Conservation (phyloP, 2,888 invertebrate species). For the Pandemis cinnamomeana region DNA sequence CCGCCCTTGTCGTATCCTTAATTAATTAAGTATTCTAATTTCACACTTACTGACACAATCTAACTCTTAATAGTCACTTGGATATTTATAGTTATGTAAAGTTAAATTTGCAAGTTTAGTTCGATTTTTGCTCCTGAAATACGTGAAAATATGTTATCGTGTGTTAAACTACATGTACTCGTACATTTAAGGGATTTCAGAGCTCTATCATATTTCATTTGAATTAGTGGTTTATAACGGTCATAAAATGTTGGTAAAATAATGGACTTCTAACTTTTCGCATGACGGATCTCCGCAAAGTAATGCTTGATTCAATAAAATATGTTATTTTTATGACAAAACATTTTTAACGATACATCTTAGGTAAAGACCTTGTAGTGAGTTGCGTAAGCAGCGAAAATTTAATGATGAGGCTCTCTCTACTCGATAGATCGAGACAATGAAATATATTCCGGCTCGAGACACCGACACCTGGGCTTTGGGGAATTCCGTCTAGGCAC, state of each 20-base stretch:
- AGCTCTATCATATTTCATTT: not conserved
- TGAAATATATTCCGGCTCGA: constrained; percentile 19
- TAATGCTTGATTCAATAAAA: not conserved
- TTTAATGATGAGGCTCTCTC: not conserved
- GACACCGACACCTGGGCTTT: constrained; percentile 29
- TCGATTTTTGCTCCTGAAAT: no score
- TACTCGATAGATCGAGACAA: constrained; percentile 11
- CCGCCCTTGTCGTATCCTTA: no score
- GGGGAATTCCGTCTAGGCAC: constrained; percentile 35
- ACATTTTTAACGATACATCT: not conserved
- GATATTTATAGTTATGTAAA: no score
- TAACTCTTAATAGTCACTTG: no score
- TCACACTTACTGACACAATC: no score
- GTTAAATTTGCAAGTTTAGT: no score
- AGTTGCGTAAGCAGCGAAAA: not conserved
- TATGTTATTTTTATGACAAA: not conserved
- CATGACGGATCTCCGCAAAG: not conserved
- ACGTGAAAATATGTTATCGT: no score
- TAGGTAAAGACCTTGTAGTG: not conserved
- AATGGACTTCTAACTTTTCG: not conserved
- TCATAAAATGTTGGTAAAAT: not conserved
- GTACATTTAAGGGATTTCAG: not conserved
- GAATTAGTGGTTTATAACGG: not conserved
- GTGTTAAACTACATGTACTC: not conserved
- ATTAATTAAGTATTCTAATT: no score